Evolutionary conservation across 2,888 invertebrate genomes (phyloP).

Genomic region (Corbicula japonica): DNA sequence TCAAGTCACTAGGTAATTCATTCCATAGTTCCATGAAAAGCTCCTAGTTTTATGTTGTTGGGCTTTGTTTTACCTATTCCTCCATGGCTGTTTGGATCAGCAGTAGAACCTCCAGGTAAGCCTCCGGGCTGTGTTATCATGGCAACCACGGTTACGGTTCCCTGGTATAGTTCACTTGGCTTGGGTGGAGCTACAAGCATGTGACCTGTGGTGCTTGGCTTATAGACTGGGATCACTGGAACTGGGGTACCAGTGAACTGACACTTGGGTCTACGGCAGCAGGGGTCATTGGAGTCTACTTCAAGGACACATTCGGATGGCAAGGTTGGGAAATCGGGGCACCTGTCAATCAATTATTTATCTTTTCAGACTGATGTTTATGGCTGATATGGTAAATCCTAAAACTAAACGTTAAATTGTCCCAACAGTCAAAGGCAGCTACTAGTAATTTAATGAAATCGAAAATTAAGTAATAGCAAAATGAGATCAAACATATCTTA

Average conservation of each 20-base stretch:
- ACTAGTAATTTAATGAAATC: no score
- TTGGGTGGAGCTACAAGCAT: constrained; percentile 72
- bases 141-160: constrained; percentile 60
- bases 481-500: no score
- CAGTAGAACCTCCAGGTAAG: constrained; percentile 62
- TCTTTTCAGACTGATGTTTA: no score
- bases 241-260: constrained; percentile 69
- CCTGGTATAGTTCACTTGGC: constrained; percentile 68
- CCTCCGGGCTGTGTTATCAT: constrained; percentile 59
- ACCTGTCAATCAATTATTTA: constrained; percentile 58
- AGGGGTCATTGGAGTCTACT: constrained; percentile 73
- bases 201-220: constrained; percentile 69
- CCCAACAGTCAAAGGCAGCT: no score
- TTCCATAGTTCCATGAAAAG: no score
- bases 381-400: no score
- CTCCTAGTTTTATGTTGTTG: no score
- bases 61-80: constrained; percentile 77
- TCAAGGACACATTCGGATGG: constrained; percentile 72
- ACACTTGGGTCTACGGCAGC: constrained; percentile 76
- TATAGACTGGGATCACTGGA: constrained; percentile 72
- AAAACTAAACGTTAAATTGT: no score
- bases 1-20: no score
- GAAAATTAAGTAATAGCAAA: no score
- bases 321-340: constrained; percentile 73
- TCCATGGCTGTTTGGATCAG: constrained; percentile 48